Conservation (phyloP, 2,888 invertebrate genomes). For the Petrolisthes cinctipes region DNA sequence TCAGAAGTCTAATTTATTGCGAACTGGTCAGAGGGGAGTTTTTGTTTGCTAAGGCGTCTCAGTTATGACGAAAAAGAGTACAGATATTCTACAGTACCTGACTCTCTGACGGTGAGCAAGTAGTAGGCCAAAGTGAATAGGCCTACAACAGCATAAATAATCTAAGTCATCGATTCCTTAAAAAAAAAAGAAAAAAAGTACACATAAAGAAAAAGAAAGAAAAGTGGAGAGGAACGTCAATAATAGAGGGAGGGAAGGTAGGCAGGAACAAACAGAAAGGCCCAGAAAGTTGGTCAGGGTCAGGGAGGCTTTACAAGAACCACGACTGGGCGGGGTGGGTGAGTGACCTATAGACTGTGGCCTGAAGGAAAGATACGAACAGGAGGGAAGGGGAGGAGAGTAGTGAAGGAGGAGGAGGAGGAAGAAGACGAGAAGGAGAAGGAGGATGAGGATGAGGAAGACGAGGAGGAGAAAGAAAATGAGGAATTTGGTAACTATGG, state of each 20-base stretch:
- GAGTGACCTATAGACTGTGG: not conserved
- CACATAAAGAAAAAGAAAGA: not conserved
- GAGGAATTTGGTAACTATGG: no score
- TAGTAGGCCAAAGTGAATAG: no score
- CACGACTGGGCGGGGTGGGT: not conserved
- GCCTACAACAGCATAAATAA: no score
- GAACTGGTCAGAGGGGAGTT: no score
- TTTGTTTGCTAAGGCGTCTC: no score
- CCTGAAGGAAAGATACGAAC: not conserved
- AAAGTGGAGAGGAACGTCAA: not conserved
- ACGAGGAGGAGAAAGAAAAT: no score
- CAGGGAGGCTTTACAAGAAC: constrained; percentile 34
- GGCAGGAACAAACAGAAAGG: constrained; percentile 33
- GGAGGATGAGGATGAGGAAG: not conserved
- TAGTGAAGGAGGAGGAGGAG: not conserved
- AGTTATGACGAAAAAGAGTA: no score
- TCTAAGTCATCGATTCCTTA: not conserved
- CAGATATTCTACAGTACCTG: no score
- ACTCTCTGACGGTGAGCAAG: no score
- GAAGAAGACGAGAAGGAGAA: not conserved
- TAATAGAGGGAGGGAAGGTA: not conserved
- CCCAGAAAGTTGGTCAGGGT: constrained; percentile 52
- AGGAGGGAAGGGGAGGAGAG: not conserved
- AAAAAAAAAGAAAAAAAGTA: constrained; percentile 4
- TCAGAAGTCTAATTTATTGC: no score